Percentiles rank a stretch among this genome's conserved stretches.
These are phyloP conservation scores for Xiphorhynchus erythropygius DNA, from an alignment of 2,797 vertebrate species.

Conservation along the genomic window DNA sequence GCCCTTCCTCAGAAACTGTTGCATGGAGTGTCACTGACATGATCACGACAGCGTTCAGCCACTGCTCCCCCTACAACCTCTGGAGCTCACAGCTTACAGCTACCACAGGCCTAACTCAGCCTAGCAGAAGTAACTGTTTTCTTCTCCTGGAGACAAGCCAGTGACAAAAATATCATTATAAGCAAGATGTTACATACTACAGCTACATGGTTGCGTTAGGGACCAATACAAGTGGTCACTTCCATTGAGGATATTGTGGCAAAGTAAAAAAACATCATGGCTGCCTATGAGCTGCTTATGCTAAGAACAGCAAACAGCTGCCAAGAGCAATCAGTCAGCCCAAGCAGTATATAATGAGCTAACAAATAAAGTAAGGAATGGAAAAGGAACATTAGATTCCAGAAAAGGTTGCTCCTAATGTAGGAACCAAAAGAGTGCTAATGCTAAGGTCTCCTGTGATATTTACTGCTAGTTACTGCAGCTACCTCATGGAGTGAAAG, in stretches of 20 bases:
- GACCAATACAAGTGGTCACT: not conserved
- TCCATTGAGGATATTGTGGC: not conserved
- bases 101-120: not conserved
- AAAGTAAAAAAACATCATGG: not conserved
- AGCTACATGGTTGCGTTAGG: accelerated
- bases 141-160: not conserved
- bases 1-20: not conserved
- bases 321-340: not conserved
- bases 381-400: not conserved
- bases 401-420: not conserved
- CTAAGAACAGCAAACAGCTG: not conserved
- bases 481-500: not conserved
- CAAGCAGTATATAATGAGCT: not conserved
- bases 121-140: not conserved
- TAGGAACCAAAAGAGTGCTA: not conserved
- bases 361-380: not conserved
- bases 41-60: not conserved
- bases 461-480: not conserved
- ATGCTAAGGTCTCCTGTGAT: not conserved
- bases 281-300: not conserved
- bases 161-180: not conserved
- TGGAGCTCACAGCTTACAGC: not conserved
- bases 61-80: not conserved
- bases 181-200: not conserved
- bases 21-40: not conserved